Base-by-base conservation (phyloP, 2,113 vertebrate genomes). In the Bubalus kerabau region DNA sequence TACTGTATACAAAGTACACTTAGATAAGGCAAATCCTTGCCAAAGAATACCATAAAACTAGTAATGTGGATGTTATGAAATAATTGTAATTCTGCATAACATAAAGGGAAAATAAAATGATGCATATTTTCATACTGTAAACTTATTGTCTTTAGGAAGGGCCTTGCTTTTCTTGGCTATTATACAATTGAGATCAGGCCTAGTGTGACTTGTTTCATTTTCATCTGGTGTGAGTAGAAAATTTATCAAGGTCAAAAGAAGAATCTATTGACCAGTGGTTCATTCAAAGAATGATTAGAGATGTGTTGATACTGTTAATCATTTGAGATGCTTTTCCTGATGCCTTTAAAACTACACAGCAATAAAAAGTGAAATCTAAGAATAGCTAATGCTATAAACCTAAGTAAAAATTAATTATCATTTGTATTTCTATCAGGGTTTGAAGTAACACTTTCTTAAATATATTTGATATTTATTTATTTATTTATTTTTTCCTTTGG, bases 191-290 rank as follows among this genome's bases (percentile, higher is more conserved):
- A 32, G 3, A 23, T 56, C 28, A 59, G 28, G 11, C 16, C 12
- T 87, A 32, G 6, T 46, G 1, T 78, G 15, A 7, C 9, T 30
- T 57, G 6, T 2, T 64, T 85, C 50, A 56, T 57, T 67, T 56
- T 94, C 21, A 71, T 32, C 21, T 87, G 43, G 1, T 57, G 11
- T 13, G 80, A 94, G 3, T 64, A 48, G 7, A 84, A 88, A 28
- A 57, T 59, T 96, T 94, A 60, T 64, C 36, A 57, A 50, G 17
- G 23, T 93, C 78, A 87, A 96, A 97, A 71, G 36, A 74, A 91
- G 32, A 86, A 52, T 90, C 10, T 24, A 85, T 56, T 83, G 62
- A 89, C 23, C 13, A 88, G 21, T 48, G 26, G 21, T 90, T 48
- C 24, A 60, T 76, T 30, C 8, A 67, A 93, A 80, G n/a, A 28